Evolutionary conservation across 2,113 vertebrate species (phyloP).

Genomic region (Odocoileus hemionus): DNA sequence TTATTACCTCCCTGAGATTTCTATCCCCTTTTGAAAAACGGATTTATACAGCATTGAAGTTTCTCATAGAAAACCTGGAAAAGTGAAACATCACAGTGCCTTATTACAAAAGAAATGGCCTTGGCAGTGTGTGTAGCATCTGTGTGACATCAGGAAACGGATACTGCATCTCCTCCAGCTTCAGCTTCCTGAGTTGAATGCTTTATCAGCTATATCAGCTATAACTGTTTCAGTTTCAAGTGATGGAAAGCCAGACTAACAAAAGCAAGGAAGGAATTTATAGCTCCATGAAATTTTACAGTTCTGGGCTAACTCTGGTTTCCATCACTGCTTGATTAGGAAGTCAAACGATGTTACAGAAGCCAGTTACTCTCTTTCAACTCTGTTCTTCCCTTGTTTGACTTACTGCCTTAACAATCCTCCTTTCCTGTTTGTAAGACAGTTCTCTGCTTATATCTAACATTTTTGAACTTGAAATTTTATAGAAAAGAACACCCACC

Average conservation of each 20-base stretch:
- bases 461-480: not conserved
- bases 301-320: not conserved
- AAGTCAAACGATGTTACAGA: not conserved
- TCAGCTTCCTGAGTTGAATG: not conserved
- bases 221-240: not conserved
- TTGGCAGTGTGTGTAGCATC: not conserved
- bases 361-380: not conserved
- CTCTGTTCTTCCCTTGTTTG: not conserved
- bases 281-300: not conserved
- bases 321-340: not conserved
- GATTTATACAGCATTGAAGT: not conserved
- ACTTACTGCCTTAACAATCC: not conserved
- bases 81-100: not conserved
- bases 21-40: not conserved
- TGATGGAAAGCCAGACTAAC: not conserved
- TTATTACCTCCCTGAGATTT: not conserved
- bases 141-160: not conserved
- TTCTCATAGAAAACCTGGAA: not conserved
- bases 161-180: not conserved
- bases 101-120: not conserved
- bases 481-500: not conserved
- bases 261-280: not conserved
- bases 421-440: not conserved
- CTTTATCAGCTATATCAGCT: not conserved
- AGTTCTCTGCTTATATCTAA: not conserved